Evolutionary conservation across 2,113 vertebrate species (phyloP).

Genomic region (Holacanthus passer): DNA sequence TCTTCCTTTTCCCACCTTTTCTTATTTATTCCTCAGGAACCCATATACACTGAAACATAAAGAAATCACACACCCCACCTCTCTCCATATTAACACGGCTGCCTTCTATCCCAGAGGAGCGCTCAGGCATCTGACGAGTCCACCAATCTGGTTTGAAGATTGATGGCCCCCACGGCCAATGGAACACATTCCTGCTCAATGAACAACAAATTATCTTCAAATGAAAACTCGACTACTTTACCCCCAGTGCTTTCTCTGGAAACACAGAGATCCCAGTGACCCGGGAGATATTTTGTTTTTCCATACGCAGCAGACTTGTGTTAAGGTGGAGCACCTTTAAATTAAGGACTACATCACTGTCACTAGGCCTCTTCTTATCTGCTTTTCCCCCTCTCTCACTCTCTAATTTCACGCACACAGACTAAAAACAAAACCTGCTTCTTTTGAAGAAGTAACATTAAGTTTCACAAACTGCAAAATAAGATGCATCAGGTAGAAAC

Average conservation of each 20-base stretch:
- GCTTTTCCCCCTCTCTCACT: neutral
- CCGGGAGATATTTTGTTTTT: slow-evolving; percentile 84
- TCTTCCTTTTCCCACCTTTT: neutral
- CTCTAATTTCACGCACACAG: neutral
- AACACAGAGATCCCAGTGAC: slow-evolving; percentile 86
- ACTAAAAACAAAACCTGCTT: neutral
- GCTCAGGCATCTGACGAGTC: slow-evolving; percentile 88
- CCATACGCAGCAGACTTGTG: slow-evolving; percentile 69
- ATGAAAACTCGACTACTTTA: slow-evolving; percentile 85
- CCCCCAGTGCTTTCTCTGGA: slow-evolving; percentile 88
- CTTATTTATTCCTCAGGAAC: slow-evolving; percentile 22
- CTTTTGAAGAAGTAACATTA: neutral
- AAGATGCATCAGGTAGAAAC: neutral
- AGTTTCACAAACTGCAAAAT: neutral
- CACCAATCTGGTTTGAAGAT: slow-evolving; percentile 87
- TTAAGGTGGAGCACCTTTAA: slow-evolving; percentile 60
- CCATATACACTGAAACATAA: slow-evolving; percentile 22
- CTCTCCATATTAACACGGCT: slow-evolving; percentile 56
- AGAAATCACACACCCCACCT: slow-evolving; percentile 5
- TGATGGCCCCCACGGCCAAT: slow-evolving; percentile 90
- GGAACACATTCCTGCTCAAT: slow-evolving; percentile 91
- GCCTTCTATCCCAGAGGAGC: slow-evolving; percentile 85
- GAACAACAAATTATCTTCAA: slow-evolving; percentile 90
- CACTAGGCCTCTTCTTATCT: neutral
- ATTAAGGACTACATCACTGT: slow-evolving; percentile 23